Evolutionary conservation across 2,113 vertebrate genomes (phyloP).

Genomic region (Brienomyrus longianalis): DNA sequence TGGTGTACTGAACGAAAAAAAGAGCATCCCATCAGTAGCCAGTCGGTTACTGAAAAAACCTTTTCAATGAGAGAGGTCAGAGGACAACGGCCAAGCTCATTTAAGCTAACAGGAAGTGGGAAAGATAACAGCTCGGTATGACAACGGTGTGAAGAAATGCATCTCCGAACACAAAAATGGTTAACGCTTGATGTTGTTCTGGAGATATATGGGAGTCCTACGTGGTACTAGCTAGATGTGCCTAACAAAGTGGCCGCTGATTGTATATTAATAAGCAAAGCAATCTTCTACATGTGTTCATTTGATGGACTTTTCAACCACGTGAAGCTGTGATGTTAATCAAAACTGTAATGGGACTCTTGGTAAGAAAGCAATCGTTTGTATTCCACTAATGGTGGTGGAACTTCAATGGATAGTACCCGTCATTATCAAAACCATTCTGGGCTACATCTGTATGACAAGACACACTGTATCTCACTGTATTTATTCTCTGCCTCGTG

Average conservation of each 20-base stretch:
- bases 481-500: conserved; percentile 5
- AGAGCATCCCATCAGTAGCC: background rate
- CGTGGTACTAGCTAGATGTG: background rate
- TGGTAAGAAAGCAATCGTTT: conserved; percentile 1
- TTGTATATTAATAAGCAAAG: background rate
- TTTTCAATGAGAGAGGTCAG: background rate
- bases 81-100: background rate
- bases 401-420: background rate
- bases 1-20: background rate
- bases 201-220: background rate
- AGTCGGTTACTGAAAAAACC: background rate
- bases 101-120: background rate
- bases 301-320: conserved; percentile 1
- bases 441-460: background rate
- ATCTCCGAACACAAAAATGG: background rate
- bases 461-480: conserved; percentile 5
- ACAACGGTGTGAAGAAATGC: background rate
- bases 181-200: background rate
- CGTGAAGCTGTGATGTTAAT: background rate
- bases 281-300: background rate
- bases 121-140: background rate
- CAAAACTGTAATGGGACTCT: conserved; percentile 5
- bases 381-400: background rate
- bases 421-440: conserved; percentile 12
- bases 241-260: background rate